phyloP scores from a whole-genome alignment of 2,113 vertebrate genomes.

The Crocuta crocuta region DNA sequence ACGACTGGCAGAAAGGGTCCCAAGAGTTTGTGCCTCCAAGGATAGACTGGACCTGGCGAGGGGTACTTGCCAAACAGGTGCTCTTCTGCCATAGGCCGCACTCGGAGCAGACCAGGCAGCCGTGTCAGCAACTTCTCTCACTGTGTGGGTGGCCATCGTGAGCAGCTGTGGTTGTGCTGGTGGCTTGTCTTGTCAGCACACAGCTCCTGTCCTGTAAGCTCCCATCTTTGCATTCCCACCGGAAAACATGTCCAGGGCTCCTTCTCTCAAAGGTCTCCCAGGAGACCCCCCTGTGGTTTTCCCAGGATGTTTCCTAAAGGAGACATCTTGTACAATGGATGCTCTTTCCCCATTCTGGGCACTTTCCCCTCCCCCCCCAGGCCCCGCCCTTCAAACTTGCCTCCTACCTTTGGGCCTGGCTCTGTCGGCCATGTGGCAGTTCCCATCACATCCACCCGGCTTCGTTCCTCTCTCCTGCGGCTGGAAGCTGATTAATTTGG shows the following conservation, averaged over 20 bases:
- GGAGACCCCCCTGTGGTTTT: background rate
- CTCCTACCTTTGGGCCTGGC: background rate
- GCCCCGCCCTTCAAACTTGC: background rate
- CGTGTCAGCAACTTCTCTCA: background rate
- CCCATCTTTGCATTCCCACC: background rate
- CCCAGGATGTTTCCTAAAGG: background rate
- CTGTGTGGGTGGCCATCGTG: background rate
- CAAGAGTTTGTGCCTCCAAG: background rate
- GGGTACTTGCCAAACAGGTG: background rate
- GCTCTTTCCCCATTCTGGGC: background rate
- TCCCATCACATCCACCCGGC: background rate
- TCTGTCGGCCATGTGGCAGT: background rate
- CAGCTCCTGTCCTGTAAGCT: background rate
- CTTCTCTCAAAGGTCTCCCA: background rate
- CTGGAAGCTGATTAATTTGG: conserved; percentile 49
- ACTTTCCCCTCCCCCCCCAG: too few relatives aligned
- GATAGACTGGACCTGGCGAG: background rate
- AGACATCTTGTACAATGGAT: background rate
- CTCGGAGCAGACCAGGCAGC: too few relatives aligned
- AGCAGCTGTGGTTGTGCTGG: background rate
- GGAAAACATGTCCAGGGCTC: background rate
- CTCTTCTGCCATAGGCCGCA: background rate
- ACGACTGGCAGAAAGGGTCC: background rate
- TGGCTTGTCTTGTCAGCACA: background rate
- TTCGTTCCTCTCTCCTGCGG: background rate